Conservation (phyloP, 2,888 invertebrate species). For the Salticus scenicus region DNA sequence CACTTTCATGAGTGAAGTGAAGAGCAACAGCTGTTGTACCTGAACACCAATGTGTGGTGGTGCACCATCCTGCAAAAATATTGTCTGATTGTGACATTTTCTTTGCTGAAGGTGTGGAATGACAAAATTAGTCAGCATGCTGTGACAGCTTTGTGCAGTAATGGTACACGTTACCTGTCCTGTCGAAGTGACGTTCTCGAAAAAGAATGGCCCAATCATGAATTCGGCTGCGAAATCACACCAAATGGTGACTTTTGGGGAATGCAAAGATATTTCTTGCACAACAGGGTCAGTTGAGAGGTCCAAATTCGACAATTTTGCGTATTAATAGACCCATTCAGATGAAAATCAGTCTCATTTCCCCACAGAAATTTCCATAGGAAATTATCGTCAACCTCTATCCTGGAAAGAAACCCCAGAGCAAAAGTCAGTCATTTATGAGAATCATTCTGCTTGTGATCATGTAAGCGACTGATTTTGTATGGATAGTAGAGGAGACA, state of each 20-base stretch:
- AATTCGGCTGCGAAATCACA: background rate
- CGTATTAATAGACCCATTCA: background rate
- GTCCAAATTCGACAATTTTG: background rate
- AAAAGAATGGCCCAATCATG: no score
- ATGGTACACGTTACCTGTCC: no score
- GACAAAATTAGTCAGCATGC: no score
- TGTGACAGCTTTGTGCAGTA: no score
- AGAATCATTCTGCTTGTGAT: no score
- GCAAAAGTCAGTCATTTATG: background rate
- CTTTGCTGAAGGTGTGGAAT: no score
- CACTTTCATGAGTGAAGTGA: background rate
- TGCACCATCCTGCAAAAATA: background rate
- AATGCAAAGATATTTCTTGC: background rate
- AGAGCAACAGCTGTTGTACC: background rate
- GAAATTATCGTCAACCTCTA: background rate
- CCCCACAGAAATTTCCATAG: background rate
- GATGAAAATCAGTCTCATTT: no score
- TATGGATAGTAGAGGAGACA: no score
- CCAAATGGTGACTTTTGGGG: conserved; percentile 13
- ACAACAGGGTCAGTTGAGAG: background rate
- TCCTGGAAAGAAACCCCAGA: background rate
- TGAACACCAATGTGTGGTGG: conserved; percentile 5
- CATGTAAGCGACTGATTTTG: no score
- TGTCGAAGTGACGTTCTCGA: no score
- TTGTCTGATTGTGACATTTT: background rate